Percentiles rank a stretch among this genome's conserved stretches.
These are phyloP conservation scores for Alethe castanea DNA, from an alignment of 2,113 vertebrate species.

Conservation along the genomic window DNA sequence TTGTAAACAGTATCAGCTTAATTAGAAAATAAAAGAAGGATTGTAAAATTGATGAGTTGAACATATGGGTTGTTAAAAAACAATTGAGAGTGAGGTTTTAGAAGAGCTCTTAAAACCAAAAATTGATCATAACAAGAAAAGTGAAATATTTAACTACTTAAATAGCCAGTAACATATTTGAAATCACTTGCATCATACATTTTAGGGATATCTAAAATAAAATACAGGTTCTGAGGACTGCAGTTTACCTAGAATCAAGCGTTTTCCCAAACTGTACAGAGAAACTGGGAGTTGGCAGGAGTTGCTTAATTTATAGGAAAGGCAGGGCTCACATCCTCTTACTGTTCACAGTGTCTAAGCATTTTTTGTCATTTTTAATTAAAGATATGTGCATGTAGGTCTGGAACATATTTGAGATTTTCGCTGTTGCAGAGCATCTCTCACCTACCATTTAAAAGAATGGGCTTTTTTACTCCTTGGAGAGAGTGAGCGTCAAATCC, in stretches of 20 bases:
- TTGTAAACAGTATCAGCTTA: constrained; percentile 19
- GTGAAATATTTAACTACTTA: not conserved
- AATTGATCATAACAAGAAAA: not conserved
- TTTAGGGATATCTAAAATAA: not conserved
- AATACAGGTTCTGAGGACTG: not conserved
- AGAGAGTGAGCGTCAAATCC: constrained; percentile 47
- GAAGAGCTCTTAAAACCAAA: not conserved
- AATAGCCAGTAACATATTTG: not conserved
- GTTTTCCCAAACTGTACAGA: not conserved
- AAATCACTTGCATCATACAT: not conserved
- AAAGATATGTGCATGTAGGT: not conserved
- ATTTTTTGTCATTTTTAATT: not conserved
- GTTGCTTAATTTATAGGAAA: not conserved
- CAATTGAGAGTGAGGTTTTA: not conserved
- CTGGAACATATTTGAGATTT: constrained; percentile 65
- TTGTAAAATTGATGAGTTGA: constrained; percentile 34
- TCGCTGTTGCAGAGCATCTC: not conserved
- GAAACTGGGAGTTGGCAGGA: not conserved
- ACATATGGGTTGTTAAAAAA: constrained; percentile 45
- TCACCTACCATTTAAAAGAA: not conserved
- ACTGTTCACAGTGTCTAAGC: not conserved
- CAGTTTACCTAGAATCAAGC: not conserved
- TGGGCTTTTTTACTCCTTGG: not conserved
- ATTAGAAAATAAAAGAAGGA: constrained; percentile 26
- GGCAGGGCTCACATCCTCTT: not conserved